Evolutionary conservation across 2,888 invertebrate species (phyloP).

Genomic region (Chalcis sispes): DNA sequence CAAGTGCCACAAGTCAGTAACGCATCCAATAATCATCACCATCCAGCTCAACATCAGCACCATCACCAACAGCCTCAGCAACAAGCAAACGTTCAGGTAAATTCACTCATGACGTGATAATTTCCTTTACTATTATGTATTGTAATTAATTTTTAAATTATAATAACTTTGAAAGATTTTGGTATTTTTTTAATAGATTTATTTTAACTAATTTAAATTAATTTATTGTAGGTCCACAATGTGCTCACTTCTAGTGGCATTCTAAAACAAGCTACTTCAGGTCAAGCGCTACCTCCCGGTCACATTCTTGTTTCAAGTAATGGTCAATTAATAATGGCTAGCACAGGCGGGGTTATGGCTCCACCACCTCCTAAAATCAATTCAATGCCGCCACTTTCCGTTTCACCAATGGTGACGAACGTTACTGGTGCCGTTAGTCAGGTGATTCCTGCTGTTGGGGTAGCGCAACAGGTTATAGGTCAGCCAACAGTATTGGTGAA

Average conservation of each 20-base stretch:
- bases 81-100: conserved; percentile 58
- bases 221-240: conserved; percentile 67
- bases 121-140: not conserved
- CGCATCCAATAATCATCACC: conserved; percentile 65
- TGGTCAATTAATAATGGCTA: conserved; percentile 85
- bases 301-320: conserved; percentile 87
- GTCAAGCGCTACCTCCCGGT: conserved; percentile 79
- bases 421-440: conserved; percentile 82
- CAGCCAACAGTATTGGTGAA: conserved; percentile 89
- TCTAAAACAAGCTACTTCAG: conserved; percentile 76
- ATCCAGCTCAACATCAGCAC: conserved; percentile 63
- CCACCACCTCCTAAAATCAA: conserved; percentile 80
- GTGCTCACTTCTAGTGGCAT: conserved; percentile 73
- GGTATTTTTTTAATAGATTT: not conserved
- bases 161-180: no score
- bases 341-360: conserved; percentile 79
- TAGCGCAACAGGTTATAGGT: conserved; percentile 83
- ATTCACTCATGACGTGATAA: not conserved
- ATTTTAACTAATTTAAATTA: not conserved
- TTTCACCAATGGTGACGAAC: conserved; percentile 81
- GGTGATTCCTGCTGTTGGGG: conserved; percentile 81
- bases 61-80: conserved; percentile 61
- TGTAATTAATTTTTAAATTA: not conserved
- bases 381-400: conserved; percentile 80
- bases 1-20: conserved; percentile 78